phyloP scores from a whole-genome alignment of 2,888 invertebrate species.

The Plagiodera versicolora region DNA sequence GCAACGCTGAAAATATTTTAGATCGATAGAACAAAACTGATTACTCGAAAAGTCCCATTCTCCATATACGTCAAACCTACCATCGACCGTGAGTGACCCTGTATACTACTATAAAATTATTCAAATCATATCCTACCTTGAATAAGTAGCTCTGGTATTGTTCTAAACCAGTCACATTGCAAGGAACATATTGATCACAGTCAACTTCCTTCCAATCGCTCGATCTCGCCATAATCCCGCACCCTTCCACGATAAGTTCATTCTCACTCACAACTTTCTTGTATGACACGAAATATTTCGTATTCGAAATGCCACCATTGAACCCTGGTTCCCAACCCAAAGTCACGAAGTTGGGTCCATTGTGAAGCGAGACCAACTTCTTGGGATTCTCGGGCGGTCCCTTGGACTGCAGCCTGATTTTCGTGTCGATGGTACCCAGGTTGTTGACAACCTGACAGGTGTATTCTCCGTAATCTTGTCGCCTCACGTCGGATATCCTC shows the following conservation, averaged over 20 bases:
- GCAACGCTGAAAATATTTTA: too few species aligned
- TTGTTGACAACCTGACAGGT: constrained; percentile 85
- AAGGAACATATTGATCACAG: constrained; percentile 83
- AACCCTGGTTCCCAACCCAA: constrained; percentile 88
- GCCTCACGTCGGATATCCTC: constrained; percentile 71
- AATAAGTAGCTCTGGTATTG: constrained; percentile 86
- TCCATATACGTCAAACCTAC: too few species aligned
- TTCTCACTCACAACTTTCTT: constrained; percentile 67
- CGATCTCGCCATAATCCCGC: constrained; percentile 61
- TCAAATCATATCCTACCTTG: constrained; percentile 69
- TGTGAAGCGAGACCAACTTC: constrained; percentile 69
- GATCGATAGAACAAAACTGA: too few species aligned
- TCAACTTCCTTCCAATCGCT: constrained; percentile 82
- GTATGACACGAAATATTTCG: constrained; percentile 86
- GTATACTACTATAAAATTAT: too few species aligned
- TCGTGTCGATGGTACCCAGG: constrained; percentile 74
- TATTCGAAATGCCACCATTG: constrained; percentile 84
- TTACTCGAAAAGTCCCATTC: too few species aligned
- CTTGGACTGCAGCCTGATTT: constrained; percentile 81
- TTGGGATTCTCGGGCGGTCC: constrained; percentile 85
- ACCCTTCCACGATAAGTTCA: constrained; percentile 64
- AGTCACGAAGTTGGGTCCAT: constrained; percentile 78
- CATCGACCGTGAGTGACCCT: too few species aligned
- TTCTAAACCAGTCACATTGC: constrained; percentile 82
- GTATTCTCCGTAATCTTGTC: constrained; percentile 90